These are phyloP conservation scores for Gasterosteus nipponicus DNA, from an alignment of 2,113 vertebrate genomes.

Conservation along the genomic window DNA sequence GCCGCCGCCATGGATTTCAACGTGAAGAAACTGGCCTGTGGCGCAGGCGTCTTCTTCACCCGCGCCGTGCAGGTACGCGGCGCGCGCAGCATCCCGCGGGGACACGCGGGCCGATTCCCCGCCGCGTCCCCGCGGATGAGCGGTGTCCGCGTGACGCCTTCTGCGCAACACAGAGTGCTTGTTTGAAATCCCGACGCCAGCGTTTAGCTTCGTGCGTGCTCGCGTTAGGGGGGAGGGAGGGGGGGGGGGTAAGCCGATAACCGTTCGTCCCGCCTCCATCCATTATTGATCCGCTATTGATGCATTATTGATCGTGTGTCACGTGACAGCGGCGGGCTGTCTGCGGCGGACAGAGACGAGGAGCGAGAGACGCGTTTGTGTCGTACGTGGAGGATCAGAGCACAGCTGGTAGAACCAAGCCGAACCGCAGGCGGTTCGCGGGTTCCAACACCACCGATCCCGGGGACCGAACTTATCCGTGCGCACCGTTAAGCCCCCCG, in stretches of 20 bases:
- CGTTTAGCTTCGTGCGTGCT: not conserved
- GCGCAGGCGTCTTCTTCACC: conserved; percentile 94
- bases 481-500: too few relatives aligned
- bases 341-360: too few relatives aligned
- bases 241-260: conserved; percentile 55
- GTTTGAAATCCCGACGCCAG: not conserved
- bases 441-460: too few relatives aligned
- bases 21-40: conserved; percentile 95
- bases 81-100: too few relatives aligned
- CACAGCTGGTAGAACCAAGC: too few relatives aligned
- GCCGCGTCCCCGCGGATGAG: not conserved
- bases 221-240: not conserved
- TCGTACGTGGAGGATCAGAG: too few relatives aligned
- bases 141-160: not conserved
- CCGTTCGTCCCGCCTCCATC: conserved; percentile 47
- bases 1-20: conserved; percentile 89
- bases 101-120: not conserved
- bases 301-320: conserved; percentile 37
- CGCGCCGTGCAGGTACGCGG: conserved; percentile 85
- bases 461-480: too few relatives aligned
- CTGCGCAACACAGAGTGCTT: not conserved
- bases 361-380: too few relatives aligned
- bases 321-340: conserved; percentile 38
- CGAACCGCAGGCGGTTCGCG: too few relatives aligned
- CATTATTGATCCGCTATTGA: conserved; percentile 79